Evolutionary conservation across 2,113 vertebrate genomes (phyloP).

Genomic region (Corapipo altera): DNA sequence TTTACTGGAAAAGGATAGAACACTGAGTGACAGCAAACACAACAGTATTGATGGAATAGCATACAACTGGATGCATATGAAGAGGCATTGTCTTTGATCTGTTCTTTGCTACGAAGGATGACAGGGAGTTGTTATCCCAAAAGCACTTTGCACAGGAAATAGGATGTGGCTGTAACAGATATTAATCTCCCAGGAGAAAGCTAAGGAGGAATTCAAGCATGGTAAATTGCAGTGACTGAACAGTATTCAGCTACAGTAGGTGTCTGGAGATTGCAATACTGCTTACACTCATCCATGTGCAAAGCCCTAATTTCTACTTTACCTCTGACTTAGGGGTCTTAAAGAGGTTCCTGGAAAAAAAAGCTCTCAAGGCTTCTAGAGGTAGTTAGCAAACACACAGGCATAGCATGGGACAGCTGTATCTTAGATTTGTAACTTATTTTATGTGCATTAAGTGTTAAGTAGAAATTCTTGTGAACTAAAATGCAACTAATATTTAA

Average conservation of each 20-base stretch:
- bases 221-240: not conserved
- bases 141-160: conserved; percentile 63
- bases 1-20: not conserved
- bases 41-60: not conserved
- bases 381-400: not conserved
- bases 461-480: not conserved
- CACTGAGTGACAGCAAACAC: not conserved
- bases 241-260: not conserved
- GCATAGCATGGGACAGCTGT: rapidly evolving
- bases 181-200: conserved; percentile 54
- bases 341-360: not conserved
- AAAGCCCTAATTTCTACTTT: not conserved
- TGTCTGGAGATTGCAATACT: not conserved
- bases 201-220: not conserved
- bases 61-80: not conserved
- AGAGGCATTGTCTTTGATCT: conserved; percentile 20
- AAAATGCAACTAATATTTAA: not conserved
- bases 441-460: not conserved
- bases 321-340: not conserved
- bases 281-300: not conserved
- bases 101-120: conserved; percentile 30
- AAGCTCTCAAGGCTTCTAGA: not conserved
- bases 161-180: conserved; percentile 39
- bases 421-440: not conserved
- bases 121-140: conserved; percentile 44